Percentiles rank a stretch among this genome's conserved stretches.
These are phyloP conservation scores for Apteryx mantelli DNA, from an alignment of 2,113 vertebrate genomes.

Conservation along the genomic window DNA sequence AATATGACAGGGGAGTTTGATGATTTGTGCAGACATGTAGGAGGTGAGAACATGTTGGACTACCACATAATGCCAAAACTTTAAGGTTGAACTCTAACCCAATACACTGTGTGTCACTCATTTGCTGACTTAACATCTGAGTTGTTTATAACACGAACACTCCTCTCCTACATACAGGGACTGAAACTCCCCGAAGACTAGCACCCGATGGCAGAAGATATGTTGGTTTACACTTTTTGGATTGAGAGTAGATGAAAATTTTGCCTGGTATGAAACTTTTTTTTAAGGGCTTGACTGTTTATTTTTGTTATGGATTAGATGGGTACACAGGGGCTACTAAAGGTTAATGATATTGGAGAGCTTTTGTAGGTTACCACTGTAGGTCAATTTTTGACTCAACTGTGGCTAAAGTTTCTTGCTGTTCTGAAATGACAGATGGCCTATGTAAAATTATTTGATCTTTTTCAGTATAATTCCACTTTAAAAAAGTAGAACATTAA, in stretches of 20 bases:
- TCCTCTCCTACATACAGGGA: background rate
- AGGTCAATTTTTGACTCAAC: background rate
- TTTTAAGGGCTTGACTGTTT: background rate
- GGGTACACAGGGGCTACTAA: background rate
- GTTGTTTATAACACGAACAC: slow-evolving; percentile 6
- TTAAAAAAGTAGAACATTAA: background rate
- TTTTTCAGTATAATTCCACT: background rate
- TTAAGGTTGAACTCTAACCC: background rate
- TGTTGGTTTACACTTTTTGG: background rate
- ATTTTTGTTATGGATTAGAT: background rate
- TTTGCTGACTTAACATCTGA: slow-evolving; percentile 35
- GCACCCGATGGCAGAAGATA: background rate
- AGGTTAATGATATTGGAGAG: background rate
- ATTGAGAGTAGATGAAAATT: background rate
- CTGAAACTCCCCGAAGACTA: background rate
- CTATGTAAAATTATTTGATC: background rate
- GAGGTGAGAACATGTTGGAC: slow-evolving; percentile 20
- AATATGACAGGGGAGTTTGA: background rate
- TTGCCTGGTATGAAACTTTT: background rate
- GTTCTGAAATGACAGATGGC: background rate
- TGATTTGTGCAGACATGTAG: slow-evolving; percentile 25
- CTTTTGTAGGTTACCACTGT: background rate
- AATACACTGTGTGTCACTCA: slow-evolving; percentile 9
- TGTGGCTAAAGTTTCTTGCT: background rate
- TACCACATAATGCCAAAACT: slow-evolving; percentile 42